Evolutionary conservation across 1,140 invertebrate genomes (phyloP), one percentile per base, ranked within the genome.

Genomic region (Steinernema khuongi): DNA sequence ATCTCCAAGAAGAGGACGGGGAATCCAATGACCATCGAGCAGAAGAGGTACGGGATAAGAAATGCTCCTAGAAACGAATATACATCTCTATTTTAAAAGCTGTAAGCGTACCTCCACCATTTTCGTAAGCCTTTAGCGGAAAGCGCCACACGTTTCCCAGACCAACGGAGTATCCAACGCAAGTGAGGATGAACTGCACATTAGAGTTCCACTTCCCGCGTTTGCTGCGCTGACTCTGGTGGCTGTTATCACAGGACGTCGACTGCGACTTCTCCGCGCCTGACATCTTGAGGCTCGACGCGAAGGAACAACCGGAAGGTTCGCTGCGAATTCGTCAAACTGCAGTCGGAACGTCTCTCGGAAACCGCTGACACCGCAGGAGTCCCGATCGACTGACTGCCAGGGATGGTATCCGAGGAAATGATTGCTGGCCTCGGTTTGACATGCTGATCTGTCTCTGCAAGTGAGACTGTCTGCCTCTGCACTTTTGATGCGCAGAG

Each of bases 111-210:
- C 93, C 93, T 86, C 94, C 94, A 66, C 94, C 94, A 87, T 96
- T 95, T 85, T 93, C 91, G 87, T 95, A 94, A 82, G 93, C 94
- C 70, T 95, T 87, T 85, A 94, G 95, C 11, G 94, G 94, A 88
- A 96, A 97, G 81, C 94, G 89, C 94, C 93, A 96, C 0, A 94
- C 91, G 83, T 94, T 94, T 17, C 92, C 92, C 72, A 94, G 87
- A 86, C 93, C 92, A 0, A 94, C 92, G n/a, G 50, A 60, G 50
- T 60, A 60, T 7, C 50, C 50, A 22, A 60, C 22, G 22, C 50
- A 60, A 22, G 50, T 60, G 7, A 60, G 50, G 19, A 60, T 60
- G 50, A 60, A 60, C 22, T 60, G 50, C 4, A 60, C 4, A 22
- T 60, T 22, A 26, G 7, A 14, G 14, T 22, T 22, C 50, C 50